phyloP scores from a whole-genome alignment of 1,140 invertebrate species.

The Atta texana region DNA sequence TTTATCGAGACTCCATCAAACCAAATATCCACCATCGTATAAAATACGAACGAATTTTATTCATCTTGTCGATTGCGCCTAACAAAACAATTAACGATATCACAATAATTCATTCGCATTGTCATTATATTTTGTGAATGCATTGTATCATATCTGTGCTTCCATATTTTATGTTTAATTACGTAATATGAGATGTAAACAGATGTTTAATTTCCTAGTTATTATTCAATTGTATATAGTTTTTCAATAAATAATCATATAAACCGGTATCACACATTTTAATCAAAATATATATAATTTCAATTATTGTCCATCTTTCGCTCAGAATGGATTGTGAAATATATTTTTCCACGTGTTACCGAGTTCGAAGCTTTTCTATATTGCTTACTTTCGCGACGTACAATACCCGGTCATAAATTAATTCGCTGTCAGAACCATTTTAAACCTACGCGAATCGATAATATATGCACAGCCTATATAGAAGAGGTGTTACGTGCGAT shows the following conservation, averaged over 20 bases:
- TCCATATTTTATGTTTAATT: constrained; percentile 41
- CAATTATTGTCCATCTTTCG: background rate
- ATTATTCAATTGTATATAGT: constrained; percentile 11
- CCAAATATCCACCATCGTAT: background rate
- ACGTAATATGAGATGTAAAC: constrained; percentile 11
- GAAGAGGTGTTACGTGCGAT: constrained; percentile 32
- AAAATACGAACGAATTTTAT: constrained; percentile 27
- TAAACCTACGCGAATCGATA: constrained; percentile 31
- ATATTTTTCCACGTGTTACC: constrained; percentile 1
- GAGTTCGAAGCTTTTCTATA: background rate
- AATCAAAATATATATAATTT: background rate
- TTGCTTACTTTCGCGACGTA: background rate
- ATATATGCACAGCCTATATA: constrained; percentile 42
- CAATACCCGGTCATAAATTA: constrained; percentile 24
- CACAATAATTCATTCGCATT: constrained; percentile 31
- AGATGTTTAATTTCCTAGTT: constrained; percentile 47
- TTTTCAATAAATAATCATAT: constrained; percentile 32
- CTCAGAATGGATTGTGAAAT: background rate
- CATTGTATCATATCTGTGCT: background rate
- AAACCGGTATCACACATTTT: background rate
- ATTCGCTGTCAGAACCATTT: constrained; percentile 12
- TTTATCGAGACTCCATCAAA: background rate
- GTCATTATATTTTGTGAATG: background rate
- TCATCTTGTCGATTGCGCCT: background rate
- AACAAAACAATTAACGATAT: constrained; percentile 52